Percentiles rank a stretch among this genome's conserved stretches.
Evolutionary conservation across 2,797 vertebrate species (phyloP).

Genomic region (Lophius americanus): DNA sequence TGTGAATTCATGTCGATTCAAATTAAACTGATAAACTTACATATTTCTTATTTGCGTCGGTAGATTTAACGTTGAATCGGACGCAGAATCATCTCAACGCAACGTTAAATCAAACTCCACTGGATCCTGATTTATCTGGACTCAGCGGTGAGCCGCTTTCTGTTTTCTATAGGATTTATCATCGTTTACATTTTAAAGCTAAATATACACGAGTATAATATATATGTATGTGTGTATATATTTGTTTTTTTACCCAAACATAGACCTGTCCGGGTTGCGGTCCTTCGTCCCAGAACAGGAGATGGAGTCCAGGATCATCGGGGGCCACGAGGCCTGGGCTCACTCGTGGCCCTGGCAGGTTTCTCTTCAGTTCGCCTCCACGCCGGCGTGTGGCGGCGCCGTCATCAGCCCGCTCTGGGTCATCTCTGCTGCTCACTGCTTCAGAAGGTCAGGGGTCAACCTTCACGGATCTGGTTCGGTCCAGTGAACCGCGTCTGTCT

Average conservation of each 20-base stretch:
- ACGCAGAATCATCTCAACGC: conserved; percentile 1
- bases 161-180: too few species aligned
- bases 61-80: conserved; percentile 15
- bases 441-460: conserved; percentile 62
- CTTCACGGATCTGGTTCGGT: too few species aligned
- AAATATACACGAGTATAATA: too few species aligned
- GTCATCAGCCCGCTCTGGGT: conserved; percentile 70
- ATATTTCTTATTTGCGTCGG: background rate
- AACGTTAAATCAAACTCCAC: conserved; percentile 10
- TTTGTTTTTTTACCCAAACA: background rate
- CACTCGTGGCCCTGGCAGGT: conserved; percentile 83
- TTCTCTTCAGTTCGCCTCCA: conserved; percentile 48
- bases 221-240: too few species aligned
- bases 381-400: conserved; percentile 73
- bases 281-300: conserved; percentile 50
- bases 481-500: too few species aligned
- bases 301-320: conserved; percentile 67
- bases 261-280: conserved; percentile 68
- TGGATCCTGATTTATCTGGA: conserved; percentile 22
- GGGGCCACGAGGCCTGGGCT: conserved; percentile 75
- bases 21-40: too few species aligned
- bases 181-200: too few species aligned
- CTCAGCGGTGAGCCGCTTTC: conserved; percentile 20
- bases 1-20: too few species aligned
- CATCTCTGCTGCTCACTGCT: conserved; percentile 77